Conservation (phyloP, 1,140 invertebrate species). For the Drosophila ohnishii region DNA sequence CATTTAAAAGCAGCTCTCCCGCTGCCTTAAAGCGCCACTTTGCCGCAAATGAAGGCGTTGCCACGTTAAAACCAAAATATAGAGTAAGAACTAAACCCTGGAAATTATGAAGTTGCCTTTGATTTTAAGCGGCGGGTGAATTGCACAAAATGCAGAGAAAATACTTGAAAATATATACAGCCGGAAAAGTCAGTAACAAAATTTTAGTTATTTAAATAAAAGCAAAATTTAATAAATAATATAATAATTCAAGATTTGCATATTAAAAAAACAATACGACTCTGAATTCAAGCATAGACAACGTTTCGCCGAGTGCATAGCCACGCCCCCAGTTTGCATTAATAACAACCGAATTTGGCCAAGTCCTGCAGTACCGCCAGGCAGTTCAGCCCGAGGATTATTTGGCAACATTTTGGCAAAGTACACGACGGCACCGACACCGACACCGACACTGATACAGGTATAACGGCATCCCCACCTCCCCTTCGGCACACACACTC, state of each 20-base stretch:
- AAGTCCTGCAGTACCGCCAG: constrained; percentile 19
- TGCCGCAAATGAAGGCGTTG: constrained; percentile 54
- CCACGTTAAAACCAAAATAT: constrained; percentile 25
- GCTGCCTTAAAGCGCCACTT: constrained; percentile 51
- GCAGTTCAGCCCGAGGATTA: constrained; percentile 47
- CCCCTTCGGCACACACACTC: constrained; percentile 20
- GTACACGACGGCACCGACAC: constrained; percentile 27
- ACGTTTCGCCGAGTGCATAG: constrained; percentile 13
- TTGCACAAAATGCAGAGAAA: background rate
- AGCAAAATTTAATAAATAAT: background rate
- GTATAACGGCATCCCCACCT: background rate
- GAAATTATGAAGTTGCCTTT: constrained; percentile 21
- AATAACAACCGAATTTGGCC: constrained; percentile 52
- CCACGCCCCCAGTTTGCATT: constrained; percentile 56
- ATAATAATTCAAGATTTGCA: too few relatives aligned
- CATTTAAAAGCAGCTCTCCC: constrained; percentile 49
- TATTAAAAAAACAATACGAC: background rate
- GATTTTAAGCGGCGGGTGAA: constrained; percentile 2
- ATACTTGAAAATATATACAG: background rate
- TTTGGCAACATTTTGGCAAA: constrained; percentile 55
- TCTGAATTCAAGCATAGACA: background rate
- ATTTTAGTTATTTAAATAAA: background rate
- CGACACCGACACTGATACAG: constrained; percentile 14
- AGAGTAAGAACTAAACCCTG: background rate
- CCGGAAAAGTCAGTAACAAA: too few relatives aligned